phyloP scores from a whole-genome alignment of 2,113 vertebrate species.

The Electrona antarctica region DNA sequence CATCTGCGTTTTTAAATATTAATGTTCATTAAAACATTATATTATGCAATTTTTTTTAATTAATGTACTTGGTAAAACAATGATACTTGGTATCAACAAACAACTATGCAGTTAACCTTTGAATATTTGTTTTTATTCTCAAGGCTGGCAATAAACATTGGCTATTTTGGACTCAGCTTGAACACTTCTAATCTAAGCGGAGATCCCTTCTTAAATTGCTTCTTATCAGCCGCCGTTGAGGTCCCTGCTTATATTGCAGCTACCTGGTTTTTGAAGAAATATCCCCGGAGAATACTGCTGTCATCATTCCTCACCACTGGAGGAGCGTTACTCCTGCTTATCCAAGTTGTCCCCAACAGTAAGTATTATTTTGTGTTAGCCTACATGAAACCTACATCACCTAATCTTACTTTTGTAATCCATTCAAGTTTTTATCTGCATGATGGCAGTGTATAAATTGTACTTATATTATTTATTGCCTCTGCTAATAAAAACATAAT shows the following conservation, averaged over 20 bases:
- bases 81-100: no score
- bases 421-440: no score
- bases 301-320: conserved; percentile 84
- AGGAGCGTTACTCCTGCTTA: conserved; percentile 89
- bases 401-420: not conserved
- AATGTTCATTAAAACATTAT: not conserved
- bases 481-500: no score
- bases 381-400: not conserved
- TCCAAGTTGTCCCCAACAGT: conserved; percentile 87
- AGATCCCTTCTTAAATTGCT: conserved; percentile 88
- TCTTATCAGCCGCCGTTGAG: conserved; percentile 85
- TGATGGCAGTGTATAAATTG: no score
- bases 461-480: no score
- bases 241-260: conserved; percentile 88
- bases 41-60: not conserved
- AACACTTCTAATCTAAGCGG: conserved; percentile 92
- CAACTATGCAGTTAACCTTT: not conserved
- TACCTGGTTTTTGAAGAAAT: conserved; percentile 81
- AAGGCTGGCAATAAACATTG: conserved; percentile 82
- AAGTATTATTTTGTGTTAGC: not conserved
- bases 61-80: no score
- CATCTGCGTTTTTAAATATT: not conserved
- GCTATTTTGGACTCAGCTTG: conserved; percentile 93
- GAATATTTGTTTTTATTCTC: not conserved
- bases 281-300: conserved; percentile 85